These are phyloP conservation scores for Petrocephalus microphthalmus DNA, from an alignment of 2,113 vertebrate species.

Conservation along the genomic window DNA sequence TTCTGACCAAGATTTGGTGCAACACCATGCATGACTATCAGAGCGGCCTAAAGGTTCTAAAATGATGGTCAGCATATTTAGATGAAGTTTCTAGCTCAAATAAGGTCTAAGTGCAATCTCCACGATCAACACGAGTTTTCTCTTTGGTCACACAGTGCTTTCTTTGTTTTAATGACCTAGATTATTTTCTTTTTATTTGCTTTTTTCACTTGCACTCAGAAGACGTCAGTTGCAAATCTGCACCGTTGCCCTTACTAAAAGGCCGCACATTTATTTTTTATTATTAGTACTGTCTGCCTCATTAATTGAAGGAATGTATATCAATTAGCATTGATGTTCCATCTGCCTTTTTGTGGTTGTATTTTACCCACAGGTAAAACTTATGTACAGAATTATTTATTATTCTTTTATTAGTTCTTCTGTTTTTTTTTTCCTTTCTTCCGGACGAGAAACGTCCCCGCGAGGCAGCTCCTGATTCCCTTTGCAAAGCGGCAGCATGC, in stretches of 20 bases:
- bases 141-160: conserved; percentile 1
- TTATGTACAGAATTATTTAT: conserved; percentile 46
- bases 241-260: conserved; percentile 44
- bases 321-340: conserved; percentile 25
- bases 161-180: background rate
- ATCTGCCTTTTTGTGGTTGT: conserved; percentile 49
- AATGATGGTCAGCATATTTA: background rate
- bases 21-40: background rate
- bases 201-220: conserved; percentile 3
- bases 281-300: conserved; percentile 17
- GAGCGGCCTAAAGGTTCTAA: background rate
- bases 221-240: background rate
- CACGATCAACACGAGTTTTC: background rate
- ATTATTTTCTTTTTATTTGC: background rate
- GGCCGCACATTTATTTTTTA: conserved; percentile 32
- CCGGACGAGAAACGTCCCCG: conserved; percentile 25
- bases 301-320: conserved; percentile 42
- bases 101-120: conserved; percentile 7
- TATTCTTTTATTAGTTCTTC: conserved; percentile 12
- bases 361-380: conserved; percentile 25
- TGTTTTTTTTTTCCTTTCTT: background rate
- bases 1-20: background rate
- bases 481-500: conserved; percentile 28
- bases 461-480: conserved; percentile 47
- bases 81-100: background rate